These are phyloP conservation scores for Sinocyclocheilus anophthalmus DNA, from an alignment of 2,113 vertebrate genomes.

Conservation along the genomic window DNA sequence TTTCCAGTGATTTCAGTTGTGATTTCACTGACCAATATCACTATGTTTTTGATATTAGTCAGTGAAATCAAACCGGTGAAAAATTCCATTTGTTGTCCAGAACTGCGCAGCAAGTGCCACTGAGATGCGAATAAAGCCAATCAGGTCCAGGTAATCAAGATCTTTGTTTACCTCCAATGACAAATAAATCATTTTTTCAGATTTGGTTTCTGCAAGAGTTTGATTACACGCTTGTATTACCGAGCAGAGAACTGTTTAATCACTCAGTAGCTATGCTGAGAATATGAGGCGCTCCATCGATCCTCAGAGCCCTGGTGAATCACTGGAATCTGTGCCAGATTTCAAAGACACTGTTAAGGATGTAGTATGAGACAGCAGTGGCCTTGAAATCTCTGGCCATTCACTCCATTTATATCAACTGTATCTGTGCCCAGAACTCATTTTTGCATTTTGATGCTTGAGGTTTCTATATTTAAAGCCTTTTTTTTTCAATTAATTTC, in stretches of 20 bases:
- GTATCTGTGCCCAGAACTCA: background rate
- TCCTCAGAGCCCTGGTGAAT: conserved; percentile 27
- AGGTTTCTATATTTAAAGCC: background rate
- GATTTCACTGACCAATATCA: background rate
- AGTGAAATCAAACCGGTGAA: background rate
- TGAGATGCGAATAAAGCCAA: background rate
- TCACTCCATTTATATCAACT: conserved; percentile 19
- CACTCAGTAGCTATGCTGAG: conserved; percentile 24
- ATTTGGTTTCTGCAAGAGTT: conserved; percentile 18
- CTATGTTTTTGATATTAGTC: background rate
- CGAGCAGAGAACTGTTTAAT: conserved; percentile 37
- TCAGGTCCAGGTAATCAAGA: conserved; percentile 12
- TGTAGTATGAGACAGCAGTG: conserved; percentile 37
- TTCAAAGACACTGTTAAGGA: conserved; percentile 21
- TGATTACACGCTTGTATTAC: conserved; percentile 32
- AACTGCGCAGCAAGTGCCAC: background rate
- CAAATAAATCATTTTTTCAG: conserved; percentile 9
- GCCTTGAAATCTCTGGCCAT: background rate
- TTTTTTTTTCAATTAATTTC: background rate
- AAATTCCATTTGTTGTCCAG: conserved; percentile 16
- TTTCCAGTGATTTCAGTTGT: background rate
- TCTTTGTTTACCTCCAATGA: conserved; percentile 19
- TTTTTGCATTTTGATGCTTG: background rate
- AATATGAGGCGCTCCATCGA: conserved; percentile 31
- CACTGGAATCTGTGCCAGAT: conserved; percentile 36